Evolutionary conservation across 2,797 vertebrate species (phyloP).

Genomic region (Aotus griseimembra): DNA sequence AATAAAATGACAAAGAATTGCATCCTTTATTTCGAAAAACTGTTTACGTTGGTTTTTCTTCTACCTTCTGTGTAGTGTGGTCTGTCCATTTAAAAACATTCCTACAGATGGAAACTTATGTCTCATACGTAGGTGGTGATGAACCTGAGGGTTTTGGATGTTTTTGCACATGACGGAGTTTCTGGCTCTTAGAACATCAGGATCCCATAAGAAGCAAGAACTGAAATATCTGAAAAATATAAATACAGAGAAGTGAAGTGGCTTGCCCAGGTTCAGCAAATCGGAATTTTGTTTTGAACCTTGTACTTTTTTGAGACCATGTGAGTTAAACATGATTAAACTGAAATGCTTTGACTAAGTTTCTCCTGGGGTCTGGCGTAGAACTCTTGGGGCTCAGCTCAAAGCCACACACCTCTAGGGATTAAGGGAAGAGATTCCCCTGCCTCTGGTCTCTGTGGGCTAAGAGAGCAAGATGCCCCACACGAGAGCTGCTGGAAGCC

Average conservation of each 20-base stretch:
- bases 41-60: neutral
- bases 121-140: neutral
- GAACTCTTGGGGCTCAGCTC: neutral
- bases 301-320: neutral
- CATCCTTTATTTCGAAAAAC: neutral
- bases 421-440: neutral
- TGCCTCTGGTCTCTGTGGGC: neutral
- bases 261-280: neutral
- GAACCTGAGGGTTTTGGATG: neutral
- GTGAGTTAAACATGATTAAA: constrained; percentile 35
- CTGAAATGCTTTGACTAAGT: neutral
- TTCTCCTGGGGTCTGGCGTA: neutral
- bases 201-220: neutral
- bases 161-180: neutral
- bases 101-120: neutral
- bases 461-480: neutral
- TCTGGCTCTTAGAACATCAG: neutral
- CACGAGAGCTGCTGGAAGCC: neutral
- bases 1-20: neutral
- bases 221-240: neutral
- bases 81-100: neutral
- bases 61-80: neutral
- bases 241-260: neutral
- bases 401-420: neutral
- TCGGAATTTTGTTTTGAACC: neutral